Evolutionary conservation across 2,797 vertebrate species (phyloP), one percentile per base, ranked within the genome.

Genomic region (Orestias chungarensis): DNA sequence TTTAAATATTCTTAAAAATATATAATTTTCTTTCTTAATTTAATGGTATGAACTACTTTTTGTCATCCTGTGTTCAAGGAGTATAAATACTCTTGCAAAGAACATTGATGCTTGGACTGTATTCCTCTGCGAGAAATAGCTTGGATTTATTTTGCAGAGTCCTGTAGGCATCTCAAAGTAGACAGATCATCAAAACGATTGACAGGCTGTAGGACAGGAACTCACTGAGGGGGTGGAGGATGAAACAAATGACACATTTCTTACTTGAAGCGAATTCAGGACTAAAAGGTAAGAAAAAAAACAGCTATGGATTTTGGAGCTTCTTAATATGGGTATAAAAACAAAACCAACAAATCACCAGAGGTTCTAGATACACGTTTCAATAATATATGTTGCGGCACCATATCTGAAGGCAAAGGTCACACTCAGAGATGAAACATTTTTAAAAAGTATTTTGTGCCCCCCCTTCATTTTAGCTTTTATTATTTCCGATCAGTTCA

Each of bases 141-240:
- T 79, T 50, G 67, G 78, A 85, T 54, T 70, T 67, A 50, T 74
- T 72, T 62, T 82, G 52, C 73, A 75, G 77, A 62, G 61, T 74
- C 86, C 76, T 82, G 18, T 1, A 55, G 81, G 52, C 69, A 66
- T 84, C 77, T 86, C 61, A 80, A 74, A 78, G 73, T 12, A 74
- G 75, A 84, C 65, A 71, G 73, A 50, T 64, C 62, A 43, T 87
- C 81, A 89, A 57, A 75, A 68, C 83, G 85, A 90, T 52, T 83
- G 86, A 84, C 83, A 86, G 25, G 71, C 73, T 67, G 40, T 15
- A 2, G 52, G 66, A 66, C 73, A 66, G 66, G 73, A 69, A 75
- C 70, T 61, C 29, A 62, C 40, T 64, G 47, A 82, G 77, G 59
- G 73, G 25, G 66, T 42, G 66, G 71, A 31, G 43, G 78, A 55